Base-by-base conservation (phyloP, 2,888 invertebrate species). In the Agrochola litura region DNA sequence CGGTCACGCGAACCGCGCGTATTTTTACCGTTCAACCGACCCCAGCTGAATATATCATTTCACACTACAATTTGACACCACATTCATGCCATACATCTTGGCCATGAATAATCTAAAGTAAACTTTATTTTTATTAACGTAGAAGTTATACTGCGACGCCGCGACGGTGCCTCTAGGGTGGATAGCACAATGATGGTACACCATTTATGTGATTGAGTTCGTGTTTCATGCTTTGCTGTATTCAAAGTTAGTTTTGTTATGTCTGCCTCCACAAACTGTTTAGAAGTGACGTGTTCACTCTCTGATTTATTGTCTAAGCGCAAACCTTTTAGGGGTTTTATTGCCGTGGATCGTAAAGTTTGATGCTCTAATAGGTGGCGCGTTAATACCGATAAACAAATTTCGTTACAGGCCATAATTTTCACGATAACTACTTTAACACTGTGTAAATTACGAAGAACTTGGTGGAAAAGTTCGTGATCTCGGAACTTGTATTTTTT, bases 61-160 rank as follows among this genome's bases (percentile, higher is more conserved):
- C 93, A 95, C 96, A 96, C 96, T 94, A 93, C 92, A 87, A 92
- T 93, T 93, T 92, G 92, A 95, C 95, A 94, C 95, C 92, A 92
- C 89, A 92, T 92, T 92, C 89, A 89, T 90, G 86, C 82, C 90
- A 89, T 86, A 91, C 84, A 89, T 83, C 81, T 81, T 82, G 41
- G 68, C 61, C 79, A 84, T 86, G 77, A 70, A 73, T 85, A 85
- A 88, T 82, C 83, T 16, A 90, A 90, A 91, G 87, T 89, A 88
- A 89, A 92, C 93, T 91, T 81, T 93, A 91, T 88, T 76, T 77
- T 80, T 79, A 68, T 77, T 22, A 30, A 1, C 2, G 46, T 88
- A 91, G 79, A 85, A 87, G 84, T 85, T 85, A 86, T 80, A 82
- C 84, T 83, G 37, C 69, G 19, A 73, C 70, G 69, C 37, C 46